phyloP scores from a whole-genome alignment of 1,140 invertebrate species.

The Lutraria rhynchaena region DNA sequence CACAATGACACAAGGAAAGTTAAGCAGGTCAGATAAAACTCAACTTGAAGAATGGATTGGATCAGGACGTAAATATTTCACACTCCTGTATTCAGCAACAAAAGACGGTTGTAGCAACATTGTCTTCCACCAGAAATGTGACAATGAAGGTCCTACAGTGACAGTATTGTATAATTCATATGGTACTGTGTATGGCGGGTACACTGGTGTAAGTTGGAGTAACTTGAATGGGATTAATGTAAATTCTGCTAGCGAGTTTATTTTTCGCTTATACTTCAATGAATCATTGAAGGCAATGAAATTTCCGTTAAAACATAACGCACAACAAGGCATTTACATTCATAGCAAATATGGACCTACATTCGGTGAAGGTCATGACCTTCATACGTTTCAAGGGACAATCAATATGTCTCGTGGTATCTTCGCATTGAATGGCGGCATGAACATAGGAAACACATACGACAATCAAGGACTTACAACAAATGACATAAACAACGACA shows the following conservation, averaged over 20 bases:
- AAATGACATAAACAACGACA: conserved; percentile 22
- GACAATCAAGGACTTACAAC: neutral
- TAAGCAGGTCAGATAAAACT: conserved; percentile 12
- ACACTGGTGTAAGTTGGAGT: conserved; percentile 51
- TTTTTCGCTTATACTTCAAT: conserved; percentile 46
- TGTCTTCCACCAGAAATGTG: conserved; percentile 60
- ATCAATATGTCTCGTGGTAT: neutral
- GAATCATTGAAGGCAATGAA: neutral
- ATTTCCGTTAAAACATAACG: conserved; percentile 27
- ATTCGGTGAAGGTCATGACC: conserved; percentile 47
- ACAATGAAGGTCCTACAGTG: conserved; percentile 60
- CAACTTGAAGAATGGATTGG: conserved; percentile 49
- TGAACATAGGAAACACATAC: conserved; percentile 1
- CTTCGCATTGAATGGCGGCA: conserved; percentile 12
- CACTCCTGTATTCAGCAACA: conserved; percentile 46
- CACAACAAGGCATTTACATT: conserved; percentile 3
- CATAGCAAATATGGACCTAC: conserved; percentile 11
- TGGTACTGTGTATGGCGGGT: conserved; percentile 62
- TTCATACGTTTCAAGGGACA: conserved; percentile 12
- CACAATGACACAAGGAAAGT: no score
- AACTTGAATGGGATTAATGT: conserved; percentile 15
- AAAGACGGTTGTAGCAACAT: conserved; percentile 47
- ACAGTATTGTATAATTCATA: conserved; percentile 57
- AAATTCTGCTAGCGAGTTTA: conserved; percentile 55
- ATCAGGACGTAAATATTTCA: conserved; percentile 31